Evolutionary conservation across 2,888 invertebrate genomes (phyloP).

Genomic region (Drosophila histrio): DNA sequence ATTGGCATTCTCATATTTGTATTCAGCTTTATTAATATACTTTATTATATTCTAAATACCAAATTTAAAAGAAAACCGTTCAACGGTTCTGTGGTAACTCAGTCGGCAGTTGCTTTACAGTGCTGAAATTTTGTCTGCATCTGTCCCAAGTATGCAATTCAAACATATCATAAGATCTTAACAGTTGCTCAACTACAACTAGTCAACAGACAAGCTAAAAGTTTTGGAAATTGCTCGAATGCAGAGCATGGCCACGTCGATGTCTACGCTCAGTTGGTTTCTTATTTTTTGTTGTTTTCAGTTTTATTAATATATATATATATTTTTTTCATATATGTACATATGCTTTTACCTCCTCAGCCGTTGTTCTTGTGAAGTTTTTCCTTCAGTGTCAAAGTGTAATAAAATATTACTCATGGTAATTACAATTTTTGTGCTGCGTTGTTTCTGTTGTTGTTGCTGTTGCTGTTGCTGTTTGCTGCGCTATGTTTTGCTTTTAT

Average conservation of each 20-base stretch:
- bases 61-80: too few species aligned
- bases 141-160: background rate
- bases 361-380: conserved; percentile 62
- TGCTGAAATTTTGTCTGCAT: background rate
- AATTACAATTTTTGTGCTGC: conserved; percentile 71
- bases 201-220: background rate
- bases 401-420: conserved; percentile 80
- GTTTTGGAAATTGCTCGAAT: background rate
- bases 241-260: conserved; percentile 33
- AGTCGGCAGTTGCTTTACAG: background rate
- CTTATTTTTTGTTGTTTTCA: conserved; percentile 2
- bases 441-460: conserved; percentile 17
- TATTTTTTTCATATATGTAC: background rate
- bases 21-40: too few species aligned
- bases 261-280: conserved; percentile 13
- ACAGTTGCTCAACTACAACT: too few species aligned
- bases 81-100: background rate
- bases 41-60: too few species aligned
- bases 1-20: too few species aligned
- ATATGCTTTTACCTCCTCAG: conserved; percentile 13
- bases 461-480: conserved; percentile 12
- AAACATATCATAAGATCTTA: background rate
- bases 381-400: conserved; percentile 79
- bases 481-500: conserved; percentile 43
- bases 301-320: background rate